Percentiles rank a stretch among this genome's conserved stretches.
Conservation (phyloP, 2,113 vertebrate species). For the Eudyptes chrysolophus region DNA sequence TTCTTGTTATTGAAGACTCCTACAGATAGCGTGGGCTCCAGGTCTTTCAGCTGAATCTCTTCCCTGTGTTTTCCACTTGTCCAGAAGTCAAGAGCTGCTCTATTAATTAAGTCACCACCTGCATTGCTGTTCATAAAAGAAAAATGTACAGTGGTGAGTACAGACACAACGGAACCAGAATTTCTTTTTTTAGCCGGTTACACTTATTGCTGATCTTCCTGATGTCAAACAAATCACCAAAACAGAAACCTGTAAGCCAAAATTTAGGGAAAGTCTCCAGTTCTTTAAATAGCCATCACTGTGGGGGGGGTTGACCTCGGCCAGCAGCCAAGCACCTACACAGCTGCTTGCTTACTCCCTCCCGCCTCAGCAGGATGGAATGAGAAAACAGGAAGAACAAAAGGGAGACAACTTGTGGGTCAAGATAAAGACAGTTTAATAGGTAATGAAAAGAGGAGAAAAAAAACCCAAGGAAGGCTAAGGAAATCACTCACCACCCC, state of each 20-base stretch:
- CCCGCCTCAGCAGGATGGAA: not conserved
- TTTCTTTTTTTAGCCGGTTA: not conserved
- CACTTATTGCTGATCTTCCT: not conserved
- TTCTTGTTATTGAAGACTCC: slow-evolving; percentile 91
- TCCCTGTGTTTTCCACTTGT: slow-evolving; percentile 77
- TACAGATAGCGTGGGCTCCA: slow-evolving; percentile 80
- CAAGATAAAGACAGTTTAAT: not conserved
- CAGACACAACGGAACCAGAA: not conserved
- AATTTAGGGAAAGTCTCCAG: not conserved
- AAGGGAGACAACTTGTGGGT: not conserved
- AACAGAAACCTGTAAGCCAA: not conserved
- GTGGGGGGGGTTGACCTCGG: not conserved
- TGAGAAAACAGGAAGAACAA: not conserved
- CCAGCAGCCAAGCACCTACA: not conserved
- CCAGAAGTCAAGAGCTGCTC: slow-evolving; percentile 87
- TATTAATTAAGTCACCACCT: slow-evolving; percentile 86
- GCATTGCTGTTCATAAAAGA: slow-evolving; percentile 80
- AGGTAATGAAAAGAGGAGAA: not conserved
- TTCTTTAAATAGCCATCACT: not conserved
- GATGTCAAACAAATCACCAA: not conserved
- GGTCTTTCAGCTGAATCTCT: slow-evolving; percentile 86
- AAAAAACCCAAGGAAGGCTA: no score
- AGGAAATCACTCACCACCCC: not conserved
- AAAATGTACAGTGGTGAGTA: not conserved
- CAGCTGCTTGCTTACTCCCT: not conserved